Base-by-base conservation (phyloP, 2,797 vertebrate species). In the Chromis chromis region DNA sequence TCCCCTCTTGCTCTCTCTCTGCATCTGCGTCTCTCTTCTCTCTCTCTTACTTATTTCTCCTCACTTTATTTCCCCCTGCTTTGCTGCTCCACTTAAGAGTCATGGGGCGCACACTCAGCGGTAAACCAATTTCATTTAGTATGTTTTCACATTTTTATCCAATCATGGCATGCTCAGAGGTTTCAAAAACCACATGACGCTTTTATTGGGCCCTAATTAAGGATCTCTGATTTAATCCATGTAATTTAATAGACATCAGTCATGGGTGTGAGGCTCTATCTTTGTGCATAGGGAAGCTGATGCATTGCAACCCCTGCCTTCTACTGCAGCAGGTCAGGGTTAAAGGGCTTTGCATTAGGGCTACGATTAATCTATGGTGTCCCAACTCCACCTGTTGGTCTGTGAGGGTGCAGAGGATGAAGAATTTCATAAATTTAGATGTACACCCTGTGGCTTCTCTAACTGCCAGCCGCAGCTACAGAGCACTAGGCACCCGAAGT, bases 151-250 rank as follows among this genome's bases (percentile, higher is more conserved):
- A 89, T 93, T 91, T 91, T 92, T 86, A 94, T 94, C 93, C 93
- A 94, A 94, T 94, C 92, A 93, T 60, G 79, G 78, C 82, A 73
- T 81, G 91, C 91, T 91, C 88, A 76, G 90, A 91, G 91, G 88
- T 91, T 94, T 90, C 86, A 86, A 83, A 93, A 93, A 84, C 91
- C 88, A 86, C 90, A 89, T 86, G 91, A 90, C 68, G 85, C 91
- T 90, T 91, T 94, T 93, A 93, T 91, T 91, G 91, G 91, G 79
- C 89, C 83, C 91, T 95, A 95, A 95, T 95, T 94, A 95, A 94
- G 91, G 92, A 94, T 94, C 93, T 91, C 90, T 93, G 92, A 95
- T 95, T 95, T 91, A 92, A 94, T 95, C 90, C 90, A 65, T 88
- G 86, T 91, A 90, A 92, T 92, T 93, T 89, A 92, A 92, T 92